Base-by-base conservation (phyloP, 64 coral and sea anemone species). In the Pocillopora verrucosa region DNA sequence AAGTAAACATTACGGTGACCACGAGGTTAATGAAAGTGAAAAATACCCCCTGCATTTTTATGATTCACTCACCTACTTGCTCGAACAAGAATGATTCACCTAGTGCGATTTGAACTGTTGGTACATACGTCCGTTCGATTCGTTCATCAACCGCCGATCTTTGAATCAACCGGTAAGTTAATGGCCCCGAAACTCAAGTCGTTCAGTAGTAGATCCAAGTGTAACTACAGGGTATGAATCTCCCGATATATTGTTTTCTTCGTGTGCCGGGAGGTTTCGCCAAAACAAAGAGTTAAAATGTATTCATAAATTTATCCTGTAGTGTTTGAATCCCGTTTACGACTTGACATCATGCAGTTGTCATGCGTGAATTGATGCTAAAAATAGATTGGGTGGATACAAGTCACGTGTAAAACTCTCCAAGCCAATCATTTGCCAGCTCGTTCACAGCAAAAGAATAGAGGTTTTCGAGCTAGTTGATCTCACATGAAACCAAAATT, bases 331-430 rank as follows among this genome's bases (percentile, higher is more conserved):
- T 25, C 61, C 61, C 61, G 61, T 60, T 15, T 11, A 20, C 80
- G 5, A 22, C 13, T 10, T 22, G 22, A n/a, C 67, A 30, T 13
- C 4, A n/a, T 26, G 20, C 77, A 72, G 4, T 84, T 41, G 34
- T 61, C 65, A 85, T 85, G 82, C 82, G 82, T 72, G 12, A 62
- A n/a, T 58, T 12, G 37, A 85, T 83, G 63, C 82, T 85, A 85
- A 85, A 85, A 85, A 85, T 85, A 85, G 82, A 85, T 85, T 85
- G 82, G 82, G 82, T 13, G 82, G 82, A 83, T 57, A 68, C 82
- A 26, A 13, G 82, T 72, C 82, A 85, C n/a, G 64, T 85, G 82
- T 72, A 20, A 58, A 57, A 24, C 4, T 38, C 3, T 72, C 13
- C 25, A 10, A 58, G n/a, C 82, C 82, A 85, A 85, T 85, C 64